Evolutionary conservation across 2,113 vertebrate genomes (phyloP), one percentile per base, ranked within the genome.

Genomic region (Hemibagrus wyckioides): DNA sequence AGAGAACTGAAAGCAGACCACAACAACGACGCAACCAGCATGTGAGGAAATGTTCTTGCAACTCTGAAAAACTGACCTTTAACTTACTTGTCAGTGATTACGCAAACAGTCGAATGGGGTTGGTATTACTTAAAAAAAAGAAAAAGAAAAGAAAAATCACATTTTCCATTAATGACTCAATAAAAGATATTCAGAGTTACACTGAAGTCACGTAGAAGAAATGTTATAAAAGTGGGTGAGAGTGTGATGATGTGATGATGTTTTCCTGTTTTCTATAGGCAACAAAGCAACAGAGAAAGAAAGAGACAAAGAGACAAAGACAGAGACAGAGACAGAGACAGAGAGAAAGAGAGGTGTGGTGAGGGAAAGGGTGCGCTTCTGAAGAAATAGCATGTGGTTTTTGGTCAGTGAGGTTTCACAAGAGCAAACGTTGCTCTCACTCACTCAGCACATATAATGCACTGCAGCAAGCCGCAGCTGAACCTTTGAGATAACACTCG

Each of bases 331-430:
- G 63, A 85, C 30, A 80, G 36, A n/a, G 36, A 59, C n/a, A 30
- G n/a, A 33, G 63, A 19, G 63, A 67, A n/a, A 71, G 71, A 33
- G 65, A 65, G 77, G 61, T 7, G 65, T 10, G n/a, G 56, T 25
- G 11, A 88, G 48, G 33, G 50, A 83, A 44, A 82, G 73, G 85
- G 65, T 83, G 89, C 90, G 92, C 92, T 89, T 90, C 88, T 92
- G 88, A 92, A 89, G 91, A 93, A 92, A 93, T 91, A 92, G 91
- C 91, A 90, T 94, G 92, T 91, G 95, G 95, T 93, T 95, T 95
- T 94, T 92, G 93, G 94, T 94, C 94, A 94, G 93, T 91, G 94
- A 92, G 93, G 92, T 94, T 93, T 92, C 92, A 91, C 83, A 89
- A 87, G 89, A 93, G 93, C 89, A 88, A 88, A 94, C 92, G 92